These are phyloP conservation scores for Denticeps clupeoides DNA, from an alignment of 2,797 vertebrate genomes.

Conservation along the genomic window DNA sequence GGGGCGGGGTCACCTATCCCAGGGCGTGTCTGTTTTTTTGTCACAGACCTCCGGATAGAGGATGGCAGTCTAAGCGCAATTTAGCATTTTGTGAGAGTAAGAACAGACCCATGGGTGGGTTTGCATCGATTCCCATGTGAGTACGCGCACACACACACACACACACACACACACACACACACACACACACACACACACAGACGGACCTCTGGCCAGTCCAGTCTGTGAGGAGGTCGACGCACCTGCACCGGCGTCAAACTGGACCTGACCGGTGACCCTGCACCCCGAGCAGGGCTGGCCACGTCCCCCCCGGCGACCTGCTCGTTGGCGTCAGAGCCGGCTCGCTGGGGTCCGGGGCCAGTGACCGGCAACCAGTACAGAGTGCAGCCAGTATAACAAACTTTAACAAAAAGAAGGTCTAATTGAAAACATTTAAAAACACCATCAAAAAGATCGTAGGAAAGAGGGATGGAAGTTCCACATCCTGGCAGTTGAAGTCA, in stretches of 20 bases:
- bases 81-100: background rate
- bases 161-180: background rate
- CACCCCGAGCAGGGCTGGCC: too few species aligned
- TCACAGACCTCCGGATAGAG: slow-evolving; percentile 1
- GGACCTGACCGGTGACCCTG: too few species aligned
- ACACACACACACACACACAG: slow-evolving; percentile 5
- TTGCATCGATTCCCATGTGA: background rate
- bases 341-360: too few species aligned
- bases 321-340: too few species aligned
- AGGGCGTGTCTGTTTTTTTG: slow-evolving; percentile 23
- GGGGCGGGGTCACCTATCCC: slow-evolving; percentile 44
- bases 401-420: too few species aligned
- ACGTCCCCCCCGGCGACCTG: too few species aligned
- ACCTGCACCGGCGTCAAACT: slow-evolving; percentile 1
- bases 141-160: too few species aligned
- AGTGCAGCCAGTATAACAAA: background rate
- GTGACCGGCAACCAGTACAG: background rate
- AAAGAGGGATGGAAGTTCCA: slow-evolving; percentile 3
- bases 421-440: slow-evolving; percentile 3
- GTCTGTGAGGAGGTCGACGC: slow-evolving; percentile 10
- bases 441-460: slow-evolving; percentile 2
- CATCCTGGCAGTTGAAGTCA: slow-evolving; percentile 2
- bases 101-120: background rate
- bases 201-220: slow-evolving; percentile 18
- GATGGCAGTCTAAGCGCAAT: slow-evolving; percentile 5